Base-by-base conservation (phyloP, 2,113 vertebrate species). In the Genyomyrus donnyi region DNA sequence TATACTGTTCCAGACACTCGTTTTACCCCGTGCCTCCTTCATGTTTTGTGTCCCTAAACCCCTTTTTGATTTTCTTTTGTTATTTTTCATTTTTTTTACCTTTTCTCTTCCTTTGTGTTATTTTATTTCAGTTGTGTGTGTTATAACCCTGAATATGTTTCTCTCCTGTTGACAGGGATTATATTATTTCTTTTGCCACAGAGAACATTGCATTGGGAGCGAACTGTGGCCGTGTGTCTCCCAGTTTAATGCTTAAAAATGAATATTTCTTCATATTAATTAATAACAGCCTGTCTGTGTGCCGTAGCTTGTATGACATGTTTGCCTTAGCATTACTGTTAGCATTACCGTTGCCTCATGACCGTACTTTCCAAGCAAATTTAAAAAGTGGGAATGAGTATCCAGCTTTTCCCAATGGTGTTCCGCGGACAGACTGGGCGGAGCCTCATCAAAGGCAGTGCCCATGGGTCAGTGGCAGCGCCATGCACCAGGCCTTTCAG, bases 1-100 rank as follows among this genome's bases (percentile, higher is more conserved):
- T 96, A 97, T 96, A 94, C 95, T 96, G 96, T 95, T 96, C 95
- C 94, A 95, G 95, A 96, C 95, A 95, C 94, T 96, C 96, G 95
- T 93, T 96, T 96, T 95, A 95, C 95, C 94, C 95, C 93, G 91
- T 94, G 92, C 91, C 95, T 95, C 88, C 77, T 93, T 93, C 94
- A 94, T 96, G 96, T 96, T 92, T 96, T 96, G 95, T 96, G 93
- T 96, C 94, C 93, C 92, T 92, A 93, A 93, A 92, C 91, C 92
- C 92, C 94, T 86, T 89, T 91, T 93, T 91, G 93, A 91, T 94
- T 93, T 92, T 88, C 91, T 89, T 94, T 90, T 48, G 3, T 24
- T 89, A 90, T 86, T 50, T 24, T 87, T 87, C 89, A 62, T 48
- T 86, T 50, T 21, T 89, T 91, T 83, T 53, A 90, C 46, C 42